phyloP scores from a whole-genome alignment of 2,113 vertebrate species.

The Eurypyga helias region DNA sequence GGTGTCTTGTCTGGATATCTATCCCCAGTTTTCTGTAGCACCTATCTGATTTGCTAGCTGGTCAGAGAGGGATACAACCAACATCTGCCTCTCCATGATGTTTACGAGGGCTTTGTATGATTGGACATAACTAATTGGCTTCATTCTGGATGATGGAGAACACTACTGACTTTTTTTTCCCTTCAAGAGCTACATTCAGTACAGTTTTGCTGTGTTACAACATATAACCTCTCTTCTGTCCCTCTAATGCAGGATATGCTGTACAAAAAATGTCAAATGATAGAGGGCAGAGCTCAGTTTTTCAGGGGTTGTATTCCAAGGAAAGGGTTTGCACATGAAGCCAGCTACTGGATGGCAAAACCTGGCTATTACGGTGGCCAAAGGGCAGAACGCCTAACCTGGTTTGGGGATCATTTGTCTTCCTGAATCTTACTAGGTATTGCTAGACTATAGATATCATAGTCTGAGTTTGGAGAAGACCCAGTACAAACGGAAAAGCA shows the following conservation, averaged over 20 bases:
- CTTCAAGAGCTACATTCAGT: not conserved
- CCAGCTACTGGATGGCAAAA: not conserved
- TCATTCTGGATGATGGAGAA: not conserved
- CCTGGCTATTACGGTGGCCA: not conserved
- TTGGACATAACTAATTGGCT: not conserved
- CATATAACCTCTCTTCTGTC: not conserved
- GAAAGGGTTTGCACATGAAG: not conserved
- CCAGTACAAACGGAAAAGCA: not conserved
- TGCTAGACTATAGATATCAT: not conserved
- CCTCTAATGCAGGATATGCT: not conserved
- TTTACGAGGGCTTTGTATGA: not conserved
- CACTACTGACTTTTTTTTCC: not conserved
- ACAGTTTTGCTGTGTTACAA: not conserved
- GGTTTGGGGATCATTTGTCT: not conserved
- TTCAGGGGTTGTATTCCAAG: not conserved
- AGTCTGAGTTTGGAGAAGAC: not conserved
- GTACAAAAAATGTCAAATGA: not conserved
- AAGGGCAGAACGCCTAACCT: not conserved
- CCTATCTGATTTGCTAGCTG: not conserved
- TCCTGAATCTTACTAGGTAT: not conserved
- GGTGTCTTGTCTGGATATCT: not conserved
- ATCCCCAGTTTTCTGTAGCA: not conserved
- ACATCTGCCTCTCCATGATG: not conserved
- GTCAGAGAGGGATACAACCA: not conserved
- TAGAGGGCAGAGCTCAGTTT: not conserved